phyloP scores from a whole-genome alignment of 2,797 vertebrate species.

The Microctenopoma lineatum region DNA sequence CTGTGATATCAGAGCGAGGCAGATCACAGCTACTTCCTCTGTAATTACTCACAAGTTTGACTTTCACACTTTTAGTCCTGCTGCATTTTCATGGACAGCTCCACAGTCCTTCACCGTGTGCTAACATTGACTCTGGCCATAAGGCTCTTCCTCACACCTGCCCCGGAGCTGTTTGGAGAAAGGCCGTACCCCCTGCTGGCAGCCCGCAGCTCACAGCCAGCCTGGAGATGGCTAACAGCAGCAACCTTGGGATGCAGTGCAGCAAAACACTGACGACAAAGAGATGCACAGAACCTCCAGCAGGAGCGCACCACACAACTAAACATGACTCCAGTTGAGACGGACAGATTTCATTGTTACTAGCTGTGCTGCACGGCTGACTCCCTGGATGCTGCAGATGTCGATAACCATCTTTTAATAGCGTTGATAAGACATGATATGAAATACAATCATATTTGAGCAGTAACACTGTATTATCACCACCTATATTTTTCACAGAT shows the following conservation, averaged over 20 bases:
- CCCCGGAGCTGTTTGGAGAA: constrained; percentile 62
- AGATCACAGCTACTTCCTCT: background rate
- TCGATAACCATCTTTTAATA: constrained; percentile 36
- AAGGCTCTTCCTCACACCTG: constrained; percentile 71
- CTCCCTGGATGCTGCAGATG: constrained; percentile 11
- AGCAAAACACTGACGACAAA: constrained; percentile 72
- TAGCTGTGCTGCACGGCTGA: constrained; percentile 24
- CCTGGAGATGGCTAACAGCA: constrained; percentile 65
- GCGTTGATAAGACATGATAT: constrained; percentile 3
- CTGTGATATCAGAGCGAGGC: constrained; percentile 9
- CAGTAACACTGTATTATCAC: constrained; percentile 6
- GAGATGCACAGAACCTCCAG: constrained; percentile 54
- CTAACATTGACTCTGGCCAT: constrained; percentile 71
- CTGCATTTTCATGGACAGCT: constrained; percentile 44
- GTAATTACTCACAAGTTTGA: constrained; percentile 23
- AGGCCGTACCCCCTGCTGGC: constrained; percentile 36
- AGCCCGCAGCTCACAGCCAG: constrained; percentile 65
- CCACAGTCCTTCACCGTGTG: constrained; percentile 26
- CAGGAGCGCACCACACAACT: constrained; percentile 43
- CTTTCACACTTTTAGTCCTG: constrained; percentile 48
- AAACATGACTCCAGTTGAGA: constrained; percentile 35
- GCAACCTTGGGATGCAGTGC: constrained; percentile 74
- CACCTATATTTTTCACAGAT: constrained; percentile 11
- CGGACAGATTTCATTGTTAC: constrained; percentile 29
- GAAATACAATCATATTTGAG: constrained; percentile 12